Conservation (phyloP, 2,888 invertebrate species). For the Lithophane ornitopus region DNA sequence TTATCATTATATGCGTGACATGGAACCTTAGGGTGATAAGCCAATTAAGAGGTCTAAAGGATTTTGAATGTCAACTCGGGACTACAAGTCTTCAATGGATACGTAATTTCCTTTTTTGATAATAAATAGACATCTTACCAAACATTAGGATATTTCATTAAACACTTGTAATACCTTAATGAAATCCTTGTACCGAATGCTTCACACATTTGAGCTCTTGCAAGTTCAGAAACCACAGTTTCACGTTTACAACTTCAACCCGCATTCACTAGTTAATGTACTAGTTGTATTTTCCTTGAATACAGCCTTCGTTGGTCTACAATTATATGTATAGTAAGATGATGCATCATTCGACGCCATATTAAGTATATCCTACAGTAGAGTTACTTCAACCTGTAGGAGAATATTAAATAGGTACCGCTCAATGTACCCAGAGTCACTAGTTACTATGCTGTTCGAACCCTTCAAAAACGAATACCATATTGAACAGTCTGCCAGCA, state of each 20-base stretch:
- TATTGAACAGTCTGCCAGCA: too few species aligned
- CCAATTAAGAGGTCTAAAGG: neutral
- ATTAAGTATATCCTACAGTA: neutral
- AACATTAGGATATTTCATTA: neutral
- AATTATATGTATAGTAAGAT: constrained; percentile 8
- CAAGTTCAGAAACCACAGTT: neutral
- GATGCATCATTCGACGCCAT: constrained; percentile 15
- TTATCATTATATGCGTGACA: neutral
- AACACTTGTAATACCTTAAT: neutral
- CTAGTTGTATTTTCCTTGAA: constrained; percentile 8
- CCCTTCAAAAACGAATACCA: too few species aligned
- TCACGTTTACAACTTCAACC: neutral
- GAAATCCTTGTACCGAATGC: neutral
- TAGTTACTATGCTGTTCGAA: too few species aligned
- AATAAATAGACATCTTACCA: neutral
- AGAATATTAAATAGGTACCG: constrained; percentile 24
- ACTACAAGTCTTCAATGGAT: neutral
- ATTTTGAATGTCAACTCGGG: neutral
- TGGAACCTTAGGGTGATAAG: neutral
- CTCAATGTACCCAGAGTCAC: too few species aligned
- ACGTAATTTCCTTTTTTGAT: neutral
- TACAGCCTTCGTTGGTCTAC: constrained; percentile 5
- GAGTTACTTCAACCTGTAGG: neutral
- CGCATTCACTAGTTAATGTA: neutral
- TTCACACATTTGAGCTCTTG: neutral